A percentile compares a stretch with the other conserved stretches of the same genome.
Evolutionary conservation across 2,797 vertebrate species (phyloP).

Genomic region (Chromis chromis): DNA sequence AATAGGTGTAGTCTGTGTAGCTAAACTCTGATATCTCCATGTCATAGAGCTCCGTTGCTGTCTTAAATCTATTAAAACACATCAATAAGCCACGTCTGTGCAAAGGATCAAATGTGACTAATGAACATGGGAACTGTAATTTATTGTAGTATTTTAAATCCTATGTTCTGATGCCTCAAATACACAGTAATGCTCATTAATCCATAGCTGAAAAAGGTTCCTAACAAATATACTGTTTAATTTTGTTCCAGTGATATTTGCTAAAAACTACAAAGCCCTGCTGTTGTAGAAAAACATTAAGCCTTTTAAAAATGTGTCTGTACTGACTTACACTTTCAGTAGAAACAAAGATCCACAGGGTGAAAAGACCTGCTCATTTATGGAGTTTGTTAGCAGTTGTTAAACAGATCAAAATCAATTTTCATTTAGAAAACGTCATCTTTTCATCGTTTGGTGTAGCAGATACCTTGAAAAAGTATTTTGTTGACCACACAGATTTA

Average conservation of each 20-base stretch:
- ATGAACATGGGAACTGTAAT: not conserved
- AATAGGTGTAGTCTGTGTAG: too few species aligned
- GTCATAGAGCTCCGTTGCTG: not conserved
- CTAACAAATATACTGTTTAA: not conserved
- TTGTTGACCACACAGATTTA: too few species aligned
- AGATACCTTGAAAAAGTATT: too few species aligned
- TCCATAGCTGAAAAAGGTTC: not conserved
- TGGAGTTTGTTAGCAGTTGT: not conserved
- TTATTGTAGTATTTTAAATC: not conserved
- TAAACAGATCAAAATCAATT: not conserved
- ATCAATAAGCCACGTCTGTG: not conserved
- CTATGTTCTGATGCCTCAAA: not conserved
- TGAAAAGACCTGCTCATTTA: not conserved
- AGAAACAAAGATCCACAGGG: not conserved
- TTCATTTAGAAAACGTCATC: too few species aligned
- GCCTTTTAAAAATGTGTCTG: not conserved
- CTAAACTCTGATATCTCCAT: too few species aligned
- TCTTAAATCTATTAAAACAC: not conserved
- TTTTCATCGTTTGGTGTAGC: too few species aligned
- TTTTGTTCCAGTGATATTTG: not conserved
- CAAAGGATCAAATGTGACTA: too few species aligned
- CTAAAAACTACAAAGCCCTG: not conserved
- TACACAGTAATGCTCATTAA: not conserved
- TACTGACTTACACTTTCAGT: not conserved
- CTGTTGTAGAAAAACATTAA: not conserved